These are phyloP conservation scores for Candidula unifasciata DNA, from an alignment of 2,888 invertebrate genomes.

Conservation along the genomic window DNA sequence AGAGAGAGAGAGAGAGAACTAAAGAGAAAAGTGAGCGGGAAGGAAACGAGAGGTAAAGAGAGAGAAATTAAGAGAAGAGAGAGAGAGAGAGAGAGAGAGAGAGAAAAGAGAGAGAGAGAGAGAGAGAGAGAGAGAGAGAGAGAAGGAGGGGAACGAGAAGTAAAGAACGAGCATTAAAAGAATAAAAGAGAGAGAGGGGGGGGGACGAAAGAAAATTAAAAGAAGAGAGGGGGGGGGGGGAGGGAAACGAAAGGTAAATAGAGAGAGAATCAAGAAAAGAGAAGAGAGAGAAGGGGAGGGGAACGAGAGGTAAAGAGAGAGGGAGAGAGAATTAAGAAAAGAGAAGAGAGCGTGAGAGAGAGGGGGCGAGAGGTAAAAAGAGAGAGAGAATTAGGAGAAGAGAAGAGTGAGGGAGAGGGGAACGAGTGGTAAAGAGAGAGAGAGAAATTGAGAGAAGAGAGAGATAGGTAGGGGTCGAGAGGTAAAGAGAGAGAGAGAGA, in stretches of 20 bases:
- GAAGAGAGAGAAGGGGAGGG: background rate
- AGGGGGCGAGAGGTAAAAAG: background rate
- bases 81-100: background rate
- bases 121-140: background rate
- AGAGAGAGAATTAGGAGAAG: no score
- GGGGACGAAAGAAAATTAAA: background rate
- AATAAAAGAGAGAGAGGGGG: background rate
- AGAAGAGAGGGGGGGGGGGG: background rate
- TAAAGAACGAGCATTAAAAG: no score
- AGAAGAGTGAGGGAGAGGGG: background rate
- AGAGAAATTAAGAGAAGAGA: background rate
- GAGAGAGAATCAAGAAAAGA: no score
- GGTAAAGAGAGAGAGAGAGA: background rate
- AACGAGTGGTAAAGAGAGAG: background rate
- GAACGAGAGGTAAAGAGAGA: background rate
- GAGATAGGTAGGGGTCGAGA: no score
- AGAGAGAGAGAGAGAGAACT: background rate
- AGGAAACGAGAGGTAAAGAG: background rate
- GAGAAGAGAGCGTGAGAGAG: background rate
- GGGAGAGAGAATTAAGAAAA: background rate
- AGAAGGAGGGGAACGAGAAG: no score
- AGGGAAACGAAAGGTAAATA: no score
- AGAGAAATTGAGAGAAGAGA: background rate
- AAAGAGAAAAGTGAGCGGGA: background rate
- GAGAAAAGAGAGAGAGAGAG: background rate